phyloP scores from a whole-genome alignment of 2,888 invertebrate genomes.

The Diarsia mendica region DNA sequence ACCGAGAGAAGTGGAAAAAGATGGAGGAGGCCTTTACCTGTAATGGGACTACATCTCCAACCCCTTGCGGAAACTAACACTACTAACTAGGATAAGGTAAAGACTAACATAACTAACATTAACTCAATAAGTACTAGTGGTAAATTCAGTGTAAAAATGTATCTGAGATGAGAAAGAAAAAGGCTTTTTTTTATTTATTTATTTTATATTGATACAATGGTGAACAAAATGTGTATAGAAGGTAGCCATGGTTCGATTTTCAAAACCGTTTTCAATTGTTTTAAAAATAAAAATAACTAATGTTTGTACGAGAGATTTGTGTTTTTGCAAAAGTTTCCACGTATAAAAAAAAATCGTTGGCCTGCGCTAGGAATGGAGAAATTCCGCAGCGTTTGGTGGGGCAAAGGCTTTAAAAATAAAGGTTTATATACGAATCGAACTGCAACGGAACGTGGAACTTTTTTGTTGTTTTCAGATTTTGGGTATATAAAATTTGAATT shows the following conservation, averaged over 20 bases:
- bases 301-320: not conserved
- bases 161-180: no score
- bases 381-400: not conserved
- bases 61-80: no score
- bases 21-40: no score
- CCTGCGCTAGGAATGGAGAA: not conserved
- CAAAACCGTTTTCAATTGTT: slow-evolving; percentile 1
- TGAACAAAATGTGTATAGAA: no score
- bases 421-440: not conserved
- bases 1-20: no score
- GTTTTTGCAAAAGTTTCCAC: slow-evolving; percentile 3
- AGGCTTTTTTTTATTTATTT: no score
- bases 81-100: no score
- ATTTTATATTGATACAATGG: no score
- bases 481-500: not conserved
- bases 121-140: no score
- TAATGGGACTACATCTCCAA: no score
- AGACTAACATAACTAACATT: no score
- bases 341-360: not conserved
- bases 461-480: not conserved
- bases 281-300: slow-evolving; percentile 6
- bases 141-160: no score
- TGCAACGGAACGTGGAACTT: not conserved
- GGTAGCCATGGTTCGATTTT: not conserved
- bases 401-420: not conserved